Evolutionary conservation across 2,113 vertebrate genomes (phyloP).

Genomic region (Leucopsar rothschildi): DNA sequence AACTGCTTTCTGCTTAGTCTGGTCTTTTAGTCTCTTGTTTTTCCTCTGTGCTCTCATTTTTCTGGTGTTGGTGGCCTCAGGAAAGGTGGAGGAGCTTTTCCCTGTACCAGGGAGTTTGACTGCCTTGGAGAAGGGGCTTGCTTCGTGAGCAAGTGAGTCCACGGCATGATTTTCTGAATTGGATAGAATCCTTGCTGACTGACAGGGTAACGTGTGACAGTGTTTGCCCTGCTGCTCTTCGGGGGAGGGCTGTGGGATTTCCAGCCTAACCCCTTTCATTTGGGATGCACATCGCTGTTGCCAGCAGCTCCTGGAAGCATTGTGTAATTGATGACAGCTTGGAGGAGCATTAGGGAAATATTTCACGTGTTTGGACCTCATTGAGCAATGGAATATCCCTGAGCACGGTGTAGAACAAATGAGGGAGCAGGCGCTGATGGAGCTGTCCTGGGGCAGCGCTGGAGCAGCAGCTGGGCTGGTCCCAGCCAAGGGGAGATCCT

Average conservation of each 20-base stretch:
- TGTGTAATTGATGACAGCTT: not conserved
- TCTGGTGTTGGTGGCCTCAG: not conserved
- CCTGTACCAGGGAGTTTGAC: not conserved
- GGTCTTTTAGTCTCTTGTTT: not conserved
- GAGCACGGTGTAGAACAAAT: not conserved
- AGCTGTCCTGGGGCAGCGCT: not conserved
- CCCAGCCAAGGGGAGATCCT: not conserved
- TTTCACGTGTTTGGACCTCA: not conserved
- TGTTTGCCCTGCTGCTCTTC: not conserved
- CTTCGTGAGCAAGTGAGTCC: not conserved
- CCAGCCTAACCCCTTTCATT: not conserved
- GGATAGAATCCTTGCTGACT: not conserved
- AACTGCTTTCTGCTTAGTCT: not conserved
- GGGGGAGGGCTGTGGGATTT: not conserved
- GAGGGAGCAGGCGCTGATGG: not conserved
- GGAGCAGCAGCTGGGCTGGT: rapidly evolving
- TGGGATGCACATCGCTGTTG: not conserved
- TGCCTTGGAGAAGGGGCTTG: not conserved
- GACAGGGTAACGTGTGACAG: rapidly evolving
- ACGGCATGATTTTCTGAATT: not conserved
- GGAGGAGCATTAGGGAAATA: not conserved
- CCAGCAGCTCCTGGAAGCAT: not conserved
- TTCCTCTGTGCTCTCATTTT: not conserved
- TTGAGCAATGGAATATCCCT: not conserved
- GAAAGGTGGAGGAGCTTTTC: not conserved